Percentiles rank a stretch among this genome's conserved stretches.
Conservation (phyloP, 2,113 vertebrate genomes). For the Pollimyrus isidori region DNA sequence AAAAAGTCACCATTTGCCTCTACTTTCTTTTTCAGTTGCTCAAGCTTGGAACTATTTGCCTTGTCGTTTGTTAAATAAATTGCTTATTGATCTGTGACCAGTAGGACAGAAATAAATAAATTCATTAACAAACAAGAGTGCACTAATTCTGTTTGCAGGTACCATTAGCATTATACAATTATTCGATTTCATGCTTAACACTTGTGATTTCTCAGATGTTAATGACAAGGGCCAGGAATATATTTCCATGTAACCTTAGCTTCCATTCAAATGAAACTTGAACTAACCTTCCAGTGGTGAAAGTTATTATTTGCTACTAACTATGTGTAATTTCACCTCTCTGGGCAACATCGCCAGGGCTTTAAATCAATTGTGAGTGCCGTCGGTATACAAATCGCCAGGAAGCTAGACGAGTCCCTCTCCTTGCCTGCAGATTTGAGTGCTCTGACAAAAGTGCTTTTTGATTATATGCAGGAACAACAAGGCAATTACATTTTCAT, state of each 20-base stretch:
- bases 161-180: conserved; percentile 44
- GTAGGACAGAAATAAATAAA: conserved; percentile 57
- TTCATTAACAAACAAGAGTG: conserved; percentile 52
- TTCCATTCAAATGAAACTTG: neutral
- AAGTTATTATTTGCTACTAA: neutral
- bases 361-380: neutral
- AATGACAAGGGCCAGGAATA: neutral
- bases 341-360: neutral
- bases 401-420: neutral
- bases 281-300: neutral
- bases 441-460: neutral
- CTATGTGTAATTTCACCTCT: neutral
- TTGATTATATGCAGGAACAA: neutral
- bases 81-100: conserved; percentile 59
- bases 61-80: conserved; percentile 56
- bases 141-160: conserved; percentile 39
- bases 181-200: conserved; percentile 50
- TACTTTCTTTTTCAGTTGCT: conserved; percentile 38
- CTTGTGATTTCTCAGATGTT: conserved; percentile 55
- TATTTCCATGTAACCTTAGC: neutral
- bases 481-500: neutral
- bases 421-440: neutral
- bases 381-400: neutral
- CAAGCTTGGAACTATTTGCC: conserved; percentile 42
- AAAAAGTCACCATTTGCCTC: conserved; percentile 29